A percentile compares a stretch with the other conserved stretches of the same genome.
Evolutionary conservation across 2,888 invertebrate genomes (phyloP).

Genomic region (Eristalis arbustorum): DNA sequence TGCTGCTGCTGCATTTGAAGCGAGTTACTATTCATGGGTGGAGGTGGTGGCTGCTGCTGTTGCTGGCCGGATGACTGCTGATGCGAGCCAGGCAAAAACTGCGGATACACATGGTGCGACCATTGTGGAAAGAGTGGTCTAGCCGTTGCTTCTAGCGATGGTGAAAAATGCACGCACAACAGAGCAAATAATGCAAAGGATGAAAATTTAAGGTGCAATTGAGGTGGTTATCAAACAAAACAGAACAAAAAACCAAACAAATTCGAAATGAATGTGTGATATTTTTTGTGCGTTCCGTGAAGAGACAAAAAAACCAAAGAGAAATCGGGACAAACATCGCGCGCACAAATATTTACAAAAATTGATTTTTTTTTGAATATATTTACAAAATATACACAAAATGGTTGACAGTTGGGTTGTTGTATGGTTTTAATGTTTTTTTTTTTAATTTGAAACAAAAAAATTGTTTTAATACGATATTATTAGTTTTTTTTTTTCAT

Average conservation of each 20-base stretch:
- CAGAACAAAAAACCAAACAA: background rate
- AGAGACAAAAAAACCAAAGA: slow-evolving; percentile 29
- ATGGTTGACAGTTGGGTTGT: slow-evolving; percentile 57
- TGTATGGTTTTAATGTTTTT: slow-evolving; percentile 72
- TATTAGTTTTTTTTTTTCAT: slow-evolving; percentile 65
- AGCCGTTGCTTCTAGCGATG: slow-evolving; percentile 78
- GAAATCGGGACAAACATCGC: slow-evolving; percentile 53
- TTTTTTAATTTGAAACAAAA: slow-evolving; percentile 63
- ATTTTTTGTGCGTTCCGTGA: slow-evolving; percentile 59
- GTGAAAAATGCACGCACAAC: slow-evolving; percentile 16
- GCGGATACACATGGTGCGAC: slow-evolving; percentile 97
- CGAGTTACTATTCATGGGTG: slow-evolving; percentile 75
- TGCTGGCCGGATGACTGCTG: slow-evolving; percentile 83
- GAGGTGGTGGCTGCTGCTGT: slow-evolving; percentile 78
- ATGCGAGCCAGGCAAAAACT: slow-evolving; percentile 95
- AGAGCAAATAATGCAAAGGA: slow-evolving; percentile 46
- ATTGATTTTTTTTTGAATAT: slow-evolving; percentile 43
- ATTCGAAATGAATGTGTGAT: slow-evolving; percentile 48
- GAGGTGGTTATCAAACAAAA: slow-evolving; percentile 42
- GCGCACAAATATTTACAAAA: slow-evolving; percentile 63
- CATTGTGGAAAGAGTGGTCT: slow-evolving; percentile 95
- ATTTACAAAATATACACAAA: slow-evolving; percentile 65
- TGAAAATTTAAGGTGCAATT: slow-evolving; percentile 54
- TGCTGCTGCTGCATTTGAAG: slow-evolving; percentile 74
- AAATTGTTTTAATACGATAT: slow-evolving; percentile 13